Evolutionary conservation across 2,113 vertebrate species (phyloP).

Genomic region (Oreotrochilus melanogaster): DNA sequence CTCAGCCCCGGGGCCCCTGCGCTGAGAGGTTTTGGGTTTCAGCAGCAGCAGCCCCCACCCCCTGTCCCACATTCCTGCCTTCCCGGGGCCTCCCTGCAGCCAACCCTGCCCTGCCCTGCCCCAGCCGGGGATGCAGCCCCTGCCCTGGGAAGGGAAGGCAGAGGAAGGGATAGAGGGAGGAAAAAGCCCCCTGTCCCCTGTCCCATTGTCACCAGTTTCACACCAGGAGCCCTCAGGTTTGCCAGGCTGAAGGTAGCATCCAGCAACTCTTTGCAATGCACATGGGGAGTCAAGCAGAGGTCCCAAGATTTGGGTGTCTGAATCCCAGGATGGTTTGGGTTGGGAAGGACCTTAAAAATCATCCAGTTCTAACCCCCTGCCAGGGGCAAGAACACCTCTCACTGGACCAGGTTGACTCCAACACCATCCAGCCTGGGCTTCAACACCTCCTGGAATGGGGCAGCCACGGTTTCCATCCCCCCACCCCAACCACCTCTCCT

Average conservation of each 20-base stretch:
- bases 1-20: neutral
- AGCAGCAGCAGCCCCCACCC: neutral
- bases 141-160: fast-evolving
- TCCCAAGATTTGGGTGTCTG: neutral
- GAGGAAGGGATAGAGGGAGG: neutral
- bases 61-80: conserved; percentile 14
- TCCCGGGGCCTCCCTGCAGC: neutral
- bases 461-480: no score
- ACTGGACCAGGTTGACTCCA: no score
- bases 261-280: neutral
- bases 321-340: no score
- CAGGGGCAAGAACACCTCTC: no score
- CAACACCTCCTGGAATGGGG: no score
- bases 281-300: fast-evolving
- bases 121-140: neutral
- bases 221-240: neutral
- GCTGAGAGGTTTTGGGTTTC: conserved; percentile 20
- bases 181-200: fast-evolving
- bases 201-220: neutral
- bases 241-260: fast-evolving
- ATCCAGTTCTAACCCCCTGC: no score
- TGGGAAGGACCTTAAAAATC: no score
- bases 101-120: neutral
- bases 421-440: no score
- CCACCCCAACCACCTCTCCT: neutral